phyloP scores from a whole-genome alignment of 2,888 invertebrate species.

The Pardosa pseudoannulata region DNA sequence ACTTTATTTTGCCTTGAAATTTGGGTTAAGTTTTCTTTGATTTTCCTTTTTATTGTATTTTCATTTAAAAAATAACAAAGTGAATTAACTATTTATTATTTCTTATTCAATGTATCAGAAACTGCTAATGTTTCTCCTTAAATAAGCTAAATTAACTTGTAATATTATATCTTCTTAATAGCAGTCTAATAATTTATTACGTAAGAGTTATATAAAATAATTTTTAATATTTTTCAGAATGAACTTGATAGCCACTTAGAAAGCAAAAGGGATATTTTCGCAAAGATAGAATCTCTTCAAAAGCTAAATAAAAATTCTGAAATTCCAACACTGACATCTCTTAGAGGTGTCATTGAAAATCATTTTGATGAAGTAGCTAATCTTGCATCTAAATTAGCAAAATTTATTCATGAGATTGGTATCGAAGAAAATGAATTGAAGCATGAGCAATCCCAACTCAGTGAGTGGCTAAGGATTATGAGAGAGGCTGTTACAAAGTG shows the following conservation, averaged over 20 bases:
- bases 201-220: too few relatives aligned
- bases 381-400: constrained; percentile 86
- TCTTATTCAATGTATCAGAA: too few relatives aligned
- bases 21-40: too few relatives aligned
- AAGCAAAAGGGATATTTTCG: constrained; percentile 85
- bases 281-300: constrained; percentile 82
- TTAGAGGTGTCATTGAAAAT: constrained; percentile 74
- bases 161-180: too few relatives aligned
- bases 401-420: constrained; percentile 84
- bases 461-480: constrained; percentile 70
- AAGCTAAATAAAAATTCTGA: constrained; percentile 79
- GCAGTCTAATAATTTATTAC: too few relatives aligned
- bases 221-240: constrained; percentile 79
- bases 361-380: constrained; percentile 86
- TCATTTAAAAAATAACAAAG: too few relatives aligned
- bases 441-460: constrained; percentile 61
- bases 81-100: too few relatives aligned
- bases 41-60: too few relatives aligned
- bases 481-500: constrained; percentile 71
- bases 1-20: too few relatives aligned
- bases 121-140: too few relatives aligned
- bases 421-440: constrained; percentile 75
- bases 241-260: constrained; percentile 88
- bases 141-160: too few relatives aligned
- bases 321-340: constrained; percentile 79